Base-by-base conservation (phyloP, 2,888 invertebrate species). In the Lasioglossum morio region DNA sequence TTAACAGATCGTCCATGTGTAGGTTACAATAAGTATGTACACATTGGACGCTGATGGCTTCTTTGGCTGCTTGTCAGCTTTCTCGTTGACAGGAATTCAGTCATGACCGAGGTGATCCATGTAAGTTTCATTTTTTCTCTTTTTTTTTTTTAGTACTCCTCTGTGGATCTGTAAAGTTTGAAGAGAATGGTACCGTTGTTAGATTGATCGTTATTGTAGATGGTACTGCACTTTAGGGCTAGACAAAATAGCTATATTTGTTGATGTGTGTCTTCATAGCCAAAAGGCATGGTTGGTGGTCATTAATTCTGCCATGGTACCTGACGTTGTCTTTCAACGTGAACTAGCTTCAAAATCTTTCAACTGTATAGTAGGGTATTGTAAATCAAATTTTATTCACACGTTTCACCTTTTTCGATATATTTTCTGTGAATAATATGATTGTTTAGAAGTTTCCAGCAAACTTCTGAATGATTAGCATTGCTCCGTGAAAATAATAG, bases 1-100 rank as follows among this genome's bases (percentile, higher is more conserved):
- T 63, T 63, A 63, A 63, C 60, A 63, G 60, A 73, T 30, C 73
- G 73, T 73, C 37, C 37, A 40, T 77, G 30, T 72, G 40, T 72
- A 72, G 72, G 40, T 37, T 40, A 40, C 72, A 1, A 72, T 40
- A 72, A 72, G 72, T 72, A 72, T 12, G 12, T 30, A 74, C 43
- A 40, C 48, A 74, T 40, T 46, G 30, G 48, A 74, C 48, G 74
- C 48, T 40, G 48, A 72, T 37, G 60, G 60, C 60, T 63, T 63
- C 60, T 63, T 63, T 63, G 60, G 60, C 60, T 63, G 60, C 60
- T 63, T 63, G 60, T 63, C 60, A 63, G 60, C 60, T 63, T 63
- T 63, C 60, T 63, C 60, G 60, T 63, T 63, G 60, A 63, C 60
- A 63, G 60, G 30, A 63, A 63, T 63, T 63, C 60, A 27, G 60